A percentile compares a stretch with the other conserved stretches of the same genome.
These are phyloP conservation scores for Dexiosoma caninum DNA, from an alignment of 2,888 invertebrate species.

Conservation along the genomic window DNA sequence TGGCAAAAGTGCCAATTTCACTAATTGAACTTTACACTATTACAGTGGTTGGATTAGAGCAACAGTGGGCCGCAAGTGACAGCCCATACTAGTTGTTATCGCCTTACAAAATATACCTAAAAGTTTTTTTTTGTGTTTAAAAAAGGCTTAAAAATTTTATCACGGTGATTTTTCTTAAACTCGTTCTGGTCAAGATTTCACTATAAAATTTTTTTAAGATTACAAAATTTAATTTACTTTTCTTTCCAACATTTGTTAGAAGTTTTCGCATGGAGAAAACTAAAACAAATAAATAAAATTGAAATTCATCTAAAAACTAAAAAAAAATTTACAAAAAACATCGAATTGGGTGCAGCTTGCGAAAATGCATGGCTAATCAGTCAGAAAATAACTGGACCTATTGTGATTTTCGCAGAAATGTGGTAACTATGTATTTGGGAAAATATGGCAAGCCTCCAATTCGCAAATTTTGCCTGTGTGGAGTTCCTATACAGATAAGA, in stretches of 20 bases:
- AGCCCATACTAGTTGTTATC: background rate
- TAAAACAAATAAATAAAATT: too few relatives aligned
- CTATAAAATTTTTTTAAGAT: too few relatives aligned
- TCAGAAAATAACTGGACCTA: background rate
- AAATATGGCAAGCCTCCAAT: background rate
- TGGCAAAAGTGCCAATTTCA: constrained; percentile 52
- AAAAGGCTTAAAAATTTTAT: too few relatives aligned
- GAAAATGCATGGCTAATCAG: constrained; percentile 4
- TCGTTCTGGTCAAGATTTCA: too few relatives aligned
- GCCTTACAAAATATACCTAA: too few relatives aligned
- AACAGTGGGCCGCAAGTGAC: constrained; percentile 38
- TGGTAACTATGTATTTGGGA: background rate
- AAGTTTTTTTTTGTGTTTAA: too few relatives aligned
- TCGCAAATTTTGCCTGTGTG: background rate
- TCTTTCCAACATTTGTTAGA: too few relatives aligned
- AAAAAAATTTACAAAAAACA: constrained; percentile 5
- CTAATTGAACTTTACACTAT: constrained; percentile 60
- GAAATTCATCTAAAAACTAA: too few relatives aligned
- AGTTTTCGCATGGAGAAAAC: too few relatives aligned
- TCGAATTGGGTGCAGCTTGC: constrained; percentile 17
- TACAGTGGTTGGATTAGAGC: constrained; percentile 37
- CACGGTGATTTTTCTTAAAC: too few relatives aligned
- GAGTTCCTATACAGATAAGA: constrained; percentile 4
- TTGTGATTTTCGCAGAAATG: background rate
- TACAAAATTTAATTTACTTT: too few relatives aligned